A percentile compares a stretch with the other conserved stretches of the same genome.
Conservation (phyloP, 2,113 vertebrate species). For the Tenrec ecaudatus region DNA sequence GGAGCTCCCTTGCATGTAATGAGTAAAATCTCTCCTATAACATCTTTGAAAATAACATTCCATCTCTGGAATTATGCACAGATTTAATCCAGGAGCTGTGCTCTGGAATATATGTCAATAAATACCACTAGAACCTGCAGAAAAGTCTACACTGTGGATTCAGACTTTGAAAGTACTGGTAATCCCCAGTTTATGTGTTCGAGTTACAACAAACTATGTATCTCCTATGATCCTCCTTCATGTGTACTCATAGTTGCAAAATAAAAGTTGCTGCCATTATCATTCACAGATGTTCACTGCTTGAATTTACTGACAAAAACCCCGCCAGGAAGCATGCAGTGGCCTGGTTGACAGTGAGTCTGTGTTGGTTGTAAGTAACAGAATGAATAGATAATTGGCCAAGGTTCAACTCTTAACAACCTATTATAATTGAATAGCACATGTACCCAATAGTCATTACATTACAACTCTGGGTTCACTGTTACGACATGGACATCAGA, state of each 20-base stretch:
- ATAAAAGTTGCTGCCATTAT: background rate
- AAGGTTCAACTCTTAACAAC: background rate
- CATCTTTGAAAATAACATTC: constrained; percentile 17
- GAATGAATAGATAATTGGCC: background rate
- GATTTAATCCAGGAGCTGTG: background rate
- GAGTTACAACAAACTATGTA: background rate
- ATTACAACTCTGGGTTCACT: background rate
- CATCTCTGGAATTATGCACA: background rate
- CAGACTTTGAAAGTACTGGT: constrained; percentile 1
- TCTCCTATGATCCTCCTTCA: background rate
- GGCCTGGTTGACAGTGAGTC: background rate
- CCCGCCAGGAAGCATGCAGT: background rate
- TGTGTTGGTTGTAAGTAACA: background rate
- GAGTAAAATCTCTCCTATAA: background rate
- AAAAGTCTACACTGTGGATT: background rate
- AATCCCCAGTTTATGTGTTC: background rate
- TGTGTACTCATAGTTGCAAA: background rate
- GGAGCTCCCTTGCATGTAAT: background rate
- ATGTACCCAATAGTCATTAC: background rate
- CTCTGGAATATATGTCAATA: background rate
- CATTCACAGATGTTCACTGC: background rate
- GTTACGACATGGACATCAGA: background rate
- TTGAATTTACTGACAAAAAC: background rate
- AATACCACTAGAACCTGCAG: background rate
- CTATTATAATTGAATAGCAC: background rate